phyloP scores from a whole-genome alignment of 1,140 invertebrate species.

The Phymastichus coffea region DNA sequence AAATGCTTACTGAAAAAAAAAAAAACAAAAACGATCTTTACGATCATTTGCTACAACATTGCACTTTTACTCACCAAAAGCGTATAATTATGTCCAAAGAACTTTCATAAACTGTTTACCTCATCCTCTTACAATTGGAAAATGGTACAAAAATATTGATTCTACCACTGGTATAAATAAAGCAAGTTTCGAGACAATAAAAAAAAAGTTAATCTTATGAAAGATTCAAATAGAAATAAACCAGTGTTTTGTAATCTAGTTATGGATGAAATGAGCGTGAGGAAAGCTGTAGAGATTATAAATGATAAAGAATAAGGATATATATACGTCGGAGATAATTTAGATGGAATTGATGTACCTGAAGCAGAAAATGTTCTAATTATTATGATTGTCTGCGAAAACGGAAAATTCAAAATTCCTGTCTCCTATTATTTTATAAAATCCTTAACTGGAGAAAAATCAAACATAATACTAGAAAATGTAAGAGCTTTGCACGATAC shows the following conservation, averaged over 20 bases:
- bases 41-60: slow-evolving; percentile 3
- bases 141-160: slow-evolving; percentile 4
- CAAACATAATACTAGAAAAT: slow-evolving; percentile 11
- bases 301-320: too few relatives aligned
- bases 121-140: not conserved
- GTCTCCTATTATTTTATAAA: slow-evolving; percentile 27
- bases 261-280: too few relatives aligned
- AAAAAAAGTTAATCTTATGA: slow-evolving; percentile 12
- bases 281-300: too few relatives aligned
- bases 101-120: not conserved
- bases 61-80: slow-evolving; percentile 5
- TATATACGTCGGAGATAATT: too few relatives aligned
- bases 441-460: slow-evolving; percentile 22
- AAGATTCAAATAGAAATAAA: slow-evolving; percentile 21
- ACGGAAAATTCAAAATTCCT: slow-evolving; percentile 26
- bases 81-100: slow-evolving; percentile 7
- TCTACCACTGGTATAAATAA: not conserved
- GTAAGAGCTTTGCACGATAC: slow-evolving; percentile 17
- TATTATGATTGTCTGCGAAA: slow-evolving; percentile 26
- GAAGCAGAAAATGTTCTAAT: slow-evolving; percentile 28
- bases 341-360: too few relatives aligned
- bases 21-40: not conserved
- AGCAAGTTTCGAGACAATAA: not conserved
- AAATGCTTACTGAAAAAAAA: too few relatives aligned
- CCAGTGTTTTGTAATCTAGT: too few relatives aligned